These are phyloP conservation scores for Acleris laterana DNA, from an alignment of 2,888 invertebrate genomes.

Conservation along the genomic window DNA sequence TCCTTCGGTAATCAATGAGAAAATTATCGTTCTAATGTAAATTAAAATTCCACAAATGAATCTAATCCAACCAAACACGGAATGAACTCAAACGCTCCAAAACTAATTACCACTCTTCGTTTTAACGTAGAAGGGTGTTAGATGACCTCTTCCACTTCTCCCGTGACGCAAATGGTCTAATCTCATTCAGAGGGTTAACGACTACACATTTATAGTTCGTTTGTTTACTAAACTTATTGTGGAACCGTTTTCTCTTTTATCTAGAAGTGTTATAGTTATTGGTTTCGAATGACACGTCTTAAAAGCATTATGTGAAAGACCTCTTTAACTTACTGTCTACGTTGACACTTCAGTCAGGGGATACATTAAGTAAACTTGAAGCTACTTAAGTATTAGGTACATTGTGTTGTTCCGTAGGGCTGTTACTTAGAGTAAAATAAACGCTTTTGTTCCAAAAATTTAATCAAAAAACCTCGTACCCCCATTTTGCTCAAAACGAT, in stretches of 20 bases:
- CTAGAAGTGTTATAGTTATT: slow-evolving; percentile 11
- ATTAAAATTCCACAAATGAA: too few species aligned
- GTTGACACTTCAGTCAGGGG: too few species aligned
- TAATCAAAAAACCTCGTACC: too few species aligned
- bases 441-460: too few species aligned
- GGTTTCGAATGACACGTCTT: background rate
- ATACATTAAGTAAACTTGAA: too few species aligned
- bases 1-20: too few species aligned
- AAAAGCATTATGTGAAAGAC: background rate
- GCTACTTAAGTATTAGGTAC: too few species aligned
- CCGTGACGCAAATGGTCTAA: slow-evolving; percentile 51
- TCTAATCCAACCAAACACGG: background rate
- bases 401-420: too few species aligned
- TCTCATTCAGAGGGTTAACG: slow-evolving; percentile 45
- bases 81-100: background rate
- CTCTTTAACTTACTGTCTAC: too few species aligned
- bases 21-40: too few species aligned
- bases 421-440: too few species aligned
- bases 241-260: slow-evolving; percentile 20
- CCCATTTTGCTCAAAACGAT: too few species aligned
- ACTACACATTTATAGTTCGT: slow-evolving; percentile 38
- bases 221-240: slow-evolving; percentile 27
- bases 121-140: slow-evolving; percentile 17
- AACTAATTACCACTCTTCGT: slow-evolving; percentile 12
- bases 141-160: slow-evolving; percentile 32